phyloP scores from a whole-genome alignment of 2,888 invertebrate genomes.

The Atethmia centrago region DNA sequence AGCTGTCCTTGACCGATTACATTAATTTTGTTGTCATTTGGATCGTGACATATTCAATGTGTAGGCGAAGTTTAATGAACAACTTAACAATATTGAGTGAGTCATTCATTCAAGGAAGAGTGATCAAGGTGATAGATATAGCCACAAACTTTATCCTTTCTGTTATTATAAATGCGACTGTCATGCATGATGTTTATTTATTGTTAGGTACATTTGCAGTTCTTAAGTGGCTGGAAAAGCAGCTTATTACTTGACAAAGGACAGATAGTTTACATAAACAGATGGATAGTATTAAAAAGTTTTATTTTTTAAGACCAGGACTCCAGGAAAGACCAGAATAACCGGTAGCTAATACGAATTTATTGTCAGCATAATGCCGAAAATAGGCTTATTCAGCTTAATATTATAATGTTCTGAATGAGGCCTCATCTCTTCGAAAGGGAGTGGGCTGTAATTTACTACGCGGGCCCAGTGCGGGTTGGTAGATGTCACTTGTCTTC shows the following conservation, averaged over 20 bases:
- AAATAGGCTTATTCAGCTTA: background rate
- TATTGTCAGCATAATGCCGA: background rate
- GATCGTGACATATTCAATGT: background rate
- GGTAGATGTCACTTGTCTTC: no score
- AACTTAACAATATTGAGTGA: slow-evolving; percentile 20
- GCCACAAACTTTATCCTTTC: slow-evolving; percentile 6
- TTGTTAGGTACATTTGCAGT: background rate
- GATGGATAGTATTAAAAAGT: background rate
- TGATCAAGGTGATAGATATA: slow-evolving; percentile 39
- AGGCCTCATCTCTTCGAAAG: no score
- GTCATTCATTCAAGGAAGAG: slow-evolving; percentile 25
- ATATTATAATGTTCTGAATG: no score
- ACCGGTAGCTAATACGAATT: background rate
- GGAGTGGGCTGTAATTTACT: no score
- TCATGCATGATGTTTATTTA: background rate
- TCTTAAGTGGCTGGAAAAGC: background rate
- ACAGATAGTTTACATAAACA: background rate
- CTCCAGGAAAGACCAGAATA: background rate
- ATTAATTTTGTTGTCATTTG: background rate
- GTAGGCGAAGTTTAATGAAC: background rate
- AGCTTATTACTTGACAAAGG: background rate
- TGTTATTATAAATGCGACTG: background rate
- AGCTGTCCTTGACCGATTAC: no score
- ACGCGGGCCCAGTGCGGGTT: no score
- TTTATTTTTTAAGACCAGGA: background rate